These are phyloP conservation scores for Ramphastos sulfuratus DNA, from an alignment of 2,113 vertebrate species.

Conservation along the genomic window DNA sequence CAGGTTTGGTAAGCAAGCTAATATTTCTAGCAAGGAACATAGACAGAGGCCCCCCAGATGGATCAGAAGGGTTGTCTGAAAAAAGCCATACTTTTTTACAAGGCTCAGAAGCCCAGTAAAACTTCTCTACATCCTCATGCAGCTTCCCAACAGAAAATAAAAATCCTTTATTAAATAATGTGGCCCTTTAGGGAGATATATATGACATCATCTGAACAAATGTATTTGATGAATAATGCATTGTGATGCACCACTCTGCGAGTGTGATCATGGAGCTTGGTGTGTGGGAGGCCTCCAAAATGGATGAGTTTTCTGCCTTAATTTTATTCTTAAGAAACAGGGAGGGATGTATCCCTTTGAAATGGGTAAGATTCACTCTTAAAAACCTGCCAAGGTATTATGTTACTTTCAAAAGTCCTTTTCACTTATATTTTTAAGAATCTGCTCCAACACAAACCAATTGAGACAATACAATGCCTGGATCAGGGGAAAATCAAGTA, in stretches of 20 bases:
- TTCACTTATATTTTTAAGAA: background rate
- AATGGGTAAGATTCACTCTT: background rate
- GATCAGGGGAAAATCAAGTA: background rate
- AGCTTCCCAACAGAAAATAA: constrained; percentile 37
- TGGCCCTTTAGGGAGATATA: background rate
- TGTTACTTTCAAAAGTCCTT: background rate
- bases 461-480: background rate
- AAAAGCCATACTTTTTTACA: constrained; percentile 51
- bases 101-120: constrained; percentile 63
- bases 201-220: constrained; percentile 34
- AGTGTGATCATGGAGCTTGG: background rate
- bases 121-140: constrained; percentile 36
- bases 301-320: background rate
- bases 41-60: constrained; percentile 49
- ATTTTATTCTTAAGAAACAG: background rate
- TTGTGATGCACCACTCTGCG: background rate
- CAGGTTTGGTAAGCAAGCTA: constrained; percentile 6
- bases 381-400: background rate
- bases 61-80: constrained; percentile 43
- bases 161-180: constrained; percentile 10
- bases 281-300: background rate
- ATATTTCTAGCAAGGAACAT: constrained; percentile 11
- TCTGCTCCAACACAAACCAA: background rate
- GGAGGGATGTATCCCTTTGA: background rate
- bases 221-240: background rate